Evolutionary conservation across 2,113 vertebrate species (phyloP), one percentile per base, ranked within the genome.

Genomic region (Carassius carassius): DNA sequence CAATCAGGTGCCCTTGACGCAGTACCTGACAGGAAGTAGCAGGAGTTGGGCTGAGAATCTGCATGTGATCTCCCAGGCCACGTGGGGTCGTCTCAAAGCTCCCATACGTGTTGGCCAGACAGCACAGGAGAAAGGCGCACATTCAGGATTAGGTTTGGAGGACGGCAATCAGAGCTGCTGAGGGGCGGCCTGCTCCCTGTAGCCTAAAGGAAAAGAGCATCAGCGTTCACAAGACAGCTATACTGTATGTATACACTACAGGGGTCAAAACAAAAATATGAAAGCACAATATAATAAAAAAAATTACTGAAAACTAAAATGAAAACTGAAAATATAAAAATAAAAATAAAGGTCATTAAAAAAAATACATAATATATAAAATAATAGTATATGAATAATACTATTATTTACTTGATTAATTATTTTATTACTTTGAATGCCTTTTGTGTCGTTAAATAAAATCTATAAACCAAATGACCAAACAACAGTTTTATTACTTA

Each of bases 161-260:
- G 4, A 29, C n/a, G 21, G 9, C 49, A 17, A 67, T 97, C 95
- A 98, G 91, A 98, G 95, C 86, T 98, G 96, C 88, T 98, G 96
- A 65, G 96, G 95, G 84, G 95, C 87, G 51, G 94, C 95, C 90
- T 98, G 97, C 19, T 98, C 97, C 93, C 96, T 96, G 91, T 95
- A 97, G 84, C 97, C 97, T 98, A 84, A 29, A 70, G 11, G 8
- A 62, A 10, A 25, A 77, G 21, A 72, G 67, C 2, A 56, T 3
- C 17, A 72, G 29, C 17, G 7, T 21, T 69, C 17, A 69, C 62
- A 47, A 67, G 25, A 51, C n/a, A 5, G 73, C 21, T 23, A 10
- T 41, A 12, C 35, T 41, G 35, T 12, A 41, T 11, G 35, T 41
- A 72, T 12, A 12, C 67, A n/a, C 9, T 12, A 21, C 67, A 37